Percentiles rank a stretch among this genome's conserved stretches.
Evolutionary conservation across 1,140 invertebrate genomes (phyloP).

Genomic region (Xylocopa sonorina): DNA sequence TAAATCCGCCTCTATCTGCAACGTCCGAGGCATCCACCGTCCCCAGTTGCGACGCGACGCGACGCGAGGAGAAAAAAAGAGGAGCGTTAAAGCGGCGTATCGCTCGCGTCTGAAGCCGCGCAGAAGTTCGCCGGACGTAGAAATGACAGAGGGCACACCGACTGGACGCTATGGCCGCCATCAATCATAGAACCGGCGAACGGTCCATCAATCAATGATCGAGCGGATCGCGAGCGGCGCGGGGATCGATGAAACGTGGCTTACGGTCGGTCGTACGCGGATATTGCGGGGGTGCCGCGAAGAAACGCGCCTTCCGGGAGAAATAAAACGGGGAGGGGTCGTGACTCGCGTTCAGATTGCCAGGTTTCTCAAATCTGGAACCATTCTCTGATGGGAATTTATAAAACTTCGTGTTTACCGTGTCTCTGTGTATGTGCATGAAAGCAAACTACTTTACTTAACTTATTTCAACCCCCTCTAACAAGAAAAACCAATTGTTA

Average conservation of each 20-base stretch:
- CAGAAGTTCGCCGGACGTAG: background rate
- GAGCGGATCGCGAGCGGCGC: background rate
- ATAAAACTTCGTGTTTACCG: too few relatives aligned
- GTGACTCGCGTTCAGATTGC: too few relatives aligned
- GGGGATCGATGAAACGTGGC: slow-evolving; percentile 9
- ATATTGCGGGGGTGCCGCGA: background rate
- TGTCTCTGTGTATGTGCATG: too few relatives aligned
- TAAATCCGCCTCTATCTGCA: background rate
- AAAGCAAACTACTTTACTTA: too few relatives aligned
- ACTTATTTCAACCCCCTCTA: too few relatives aligned
- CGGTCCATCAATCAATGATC: slow-evolving; percentile 27
- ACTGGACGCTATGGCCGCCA: background rate
- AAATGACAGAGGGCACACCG: background rate
- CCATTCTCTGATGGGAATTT: too few relatives aligned
- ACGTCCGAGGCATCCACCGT: background rate
- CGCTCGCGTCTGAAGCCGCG: too few relatives aligned
- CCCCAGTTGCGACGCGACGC: too few relatives aligned
- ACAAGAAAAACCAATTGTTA: too few relatives aligned
- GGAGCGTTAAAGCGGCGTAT: background rate
- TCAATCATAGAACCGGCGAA: slow-evolving; percentile 6
- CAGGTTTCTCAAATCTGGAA: too few relatives aligned
- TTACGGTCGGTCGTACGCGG: background rate
- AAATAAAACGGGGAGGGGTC: background rate
- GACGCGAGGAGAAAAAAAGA: background rate
- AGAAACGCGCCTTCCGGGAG: background rate